Evolutionary conservation across 2,113 vertebrate species (phyloP), one percentile per base, ranked within the genome.

Genomic region (Urocynchramus pylzowi): DNA sequence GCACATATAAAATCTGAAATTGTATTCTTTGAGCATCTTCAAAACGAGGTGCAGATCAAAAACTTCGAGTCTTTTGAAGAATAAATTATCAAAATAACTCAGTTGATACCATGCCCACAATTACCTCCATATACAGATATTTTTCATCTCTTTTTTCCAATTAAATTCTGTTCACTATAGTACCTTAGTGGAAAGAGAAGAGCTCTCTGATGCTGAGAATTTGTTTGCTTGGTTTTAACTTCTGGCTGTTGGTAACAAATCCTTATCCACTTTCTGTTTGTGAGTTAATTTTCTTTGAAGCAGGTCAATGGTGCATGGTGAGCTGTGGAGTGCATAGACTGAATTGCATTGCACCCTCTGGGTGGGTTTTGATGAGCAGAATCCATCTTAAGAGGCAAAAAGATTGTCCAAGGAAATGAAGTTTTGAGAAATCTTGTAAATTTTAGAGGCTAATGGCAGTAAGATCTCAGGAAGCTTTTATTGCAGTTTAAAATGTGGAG

Each of bases 381-480:
- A 8, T 54, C 35, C 20, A 44, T 44, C 31, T 75, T 30, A 71
- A 63, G 47, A 64, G 24, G 69, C 10, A 75, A 71, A 60, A 89
- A 63, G 35, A 44, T 44, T 4, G 11, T 24, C 33, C 28, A 42
- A 68, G 68, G 56, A 86, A 95, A 96, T 59, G 7, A 65, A 80
- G 41, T 50, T 85, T 47, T 67, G 73, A 84, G 61, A 44, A 61
- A 73, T 83, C 65, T 49, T 79, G 23, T 80, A 49, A 85, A 60
- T 64, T 89, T 67, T 59, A 77, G 64, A 4, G 2, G 50, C 42
- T 79, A 50, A 44, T 33, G 57, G 53, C 4, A 42, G 53, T 5
- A 76, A 27, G 47, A 54, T 50, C 47, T 84, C 47, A 5, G 47
- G 74, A 79, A 84, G 70, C 37, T 5, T 87, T 90, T 96, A 86